Base-by-base conservation (phyloP, 2,888 invertebrate genomes). In the Polietes domitor region DNA sequence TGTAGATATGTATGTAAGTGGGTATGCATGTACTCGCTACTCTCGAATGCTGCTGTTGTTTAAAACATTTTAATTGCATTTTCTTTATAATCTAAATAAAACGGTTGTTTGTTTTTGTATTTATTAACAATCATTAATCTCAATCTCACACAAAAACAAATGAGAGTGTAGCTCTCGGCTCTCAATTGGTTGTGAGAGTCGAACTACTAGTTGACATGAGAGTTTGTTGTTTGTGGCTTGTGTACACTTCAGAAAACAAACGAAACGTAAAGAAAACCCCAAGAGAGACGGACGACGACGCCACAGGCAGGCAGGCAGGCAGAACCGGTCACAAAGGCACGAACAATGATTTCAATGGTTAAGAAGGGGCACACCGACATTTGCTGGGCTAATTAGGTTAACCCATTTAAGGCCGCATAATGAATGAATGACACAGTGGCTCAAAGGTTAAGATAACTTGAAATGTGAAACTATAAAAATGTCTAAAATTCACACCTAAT, bases 71-170 rank as follows among this genome's bases (percentile, higher is more conserved):
- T 58, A 58, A 58, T 58, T 58, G 26, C 9, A 58, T 3, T 24
- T 26, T 58, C 26, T 58, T 58, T 58, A 26, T 58, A 58, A 58
- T 58, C 26, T 58, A 15, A 15, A 58, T 58, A 58, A 53, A 24
- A 47, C 6, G 15, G n/a, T 26, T 58, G 58, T 58, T 58, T 9
- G 15, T 12, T 47, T 47, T 15, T 47, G 47, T 47, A 26, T 58
- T 58, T 53, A 58, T 4, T n/a, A 58, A 58, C 58, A 58, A 47
- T 47, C 26, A 58, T 53, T 53, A 53, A 58, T 24, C 47, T 47
- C 24, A 50, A 50, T 19, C 26, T 2, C 26, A 58, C 5, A 53
- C 19, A 53, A 12, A 53, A 12, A 17, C 9, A 53, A 47, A 5
- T 3, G n/a, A 47, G n/a, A 47, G n/a, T 3, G n/a, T n/a, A n/a